Percentiles rank a stretch among this genome's conserved stretches.
Conservation (phyloP, 2,888 invertebrate species). For the Archips xylosteana region DNA sequence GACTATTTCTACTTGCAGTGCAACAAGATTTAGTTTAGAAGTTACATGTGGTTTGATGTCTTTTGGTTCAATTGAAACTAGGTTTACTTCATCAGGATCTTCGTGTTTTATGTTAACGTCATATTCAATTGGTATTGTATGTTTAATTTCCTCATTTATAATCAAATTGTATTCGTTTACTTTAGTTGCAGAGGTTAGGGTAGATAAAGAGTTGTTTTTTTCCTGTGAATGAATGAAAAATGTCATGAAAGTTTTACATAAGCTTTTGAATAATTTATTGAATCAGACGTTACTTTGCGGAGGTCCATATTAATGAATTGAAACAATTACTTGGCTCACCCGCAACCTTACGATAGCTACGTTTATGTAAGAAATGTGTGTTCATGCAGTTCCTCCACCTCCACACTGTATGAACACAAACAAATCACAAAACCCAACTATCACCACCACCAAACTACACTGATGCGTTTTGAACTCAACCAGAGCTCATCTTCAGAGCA, state of each 20-base stretch:
- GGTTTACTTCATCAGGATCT: neutral
- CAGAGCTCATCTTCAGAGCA: too few species aligned
- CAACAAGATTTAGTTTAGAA: neutral
- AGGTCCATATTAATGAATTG: too few species aligned
- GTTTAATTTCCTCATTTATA: neutral
- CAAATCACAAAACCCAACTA: too few species aligned
- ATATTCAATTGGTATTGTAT: conserved; percentile 7
- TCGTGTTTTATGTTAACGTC: conserved; percentile 9
- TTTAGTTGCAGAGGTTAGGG: neutral
- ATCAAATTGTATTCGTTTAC: conserved; percentile 1
- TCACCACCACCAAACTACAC: too few species aligned
- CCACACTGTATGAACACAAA: too few species aligned
- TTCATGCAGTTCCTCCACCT: too few species aligned
- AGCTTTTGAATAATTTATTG: too few species aligned
- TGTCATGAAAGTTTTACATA: neutral
- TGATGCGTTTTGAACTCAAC: too few species aligned
- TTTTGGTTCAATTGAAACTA: neutral
- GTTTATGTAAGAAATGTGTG: too few species aligned
- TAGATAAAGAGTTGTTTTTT: conserved; percentile 8
- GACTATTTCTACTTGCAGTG: conserved; percentile 12
- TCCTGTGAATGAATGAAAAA: conserved; percentile 1
- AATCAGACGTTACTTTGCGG: too few species aligned
- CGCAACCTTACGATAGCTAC: too few species aligned
- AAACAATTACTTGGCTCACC: too few species aligned
- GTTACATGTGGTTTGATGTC: neutral